phyloP scores from a whole-genome alignment of 2,888 invertebrate genomes.

The Atrina japonica region DNA sequence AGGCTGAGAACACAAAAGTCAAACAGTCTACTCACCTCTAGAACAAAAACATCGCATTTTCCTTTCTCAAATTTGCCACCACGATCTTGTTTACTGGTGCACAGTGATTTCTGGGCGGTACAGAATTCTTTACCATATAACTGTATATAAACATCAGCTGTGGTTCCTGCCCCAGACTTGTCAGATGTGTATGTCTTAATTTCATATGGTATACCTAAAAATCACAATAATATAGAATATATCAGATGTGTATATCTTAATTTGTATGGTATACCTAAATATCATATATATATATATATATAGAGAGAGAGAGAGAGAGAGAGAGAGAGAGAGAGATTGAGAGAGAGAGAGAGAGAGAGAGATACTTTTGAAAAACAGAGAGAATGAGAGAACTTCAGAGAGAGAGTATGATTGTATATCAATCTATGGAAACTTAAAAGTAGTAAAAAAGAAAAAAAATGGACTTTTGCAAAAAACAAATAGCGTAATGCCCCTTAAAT shows the following conservation, averaged over 20 bases:
- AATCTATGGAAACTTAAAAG: neutral
- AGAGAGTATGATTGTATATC: neutral
- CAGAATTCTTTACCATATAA: conserved; percentile 77
- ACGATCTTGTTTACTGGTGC: conserved; percentile 74
- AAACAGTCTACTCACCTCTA: conserved; percentile 72
- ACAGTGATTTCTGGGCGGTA: conserved; percentile 76
- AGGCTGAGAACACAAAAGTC: too few species aligned
- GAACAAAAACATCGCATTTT: conserved; percentile 73
- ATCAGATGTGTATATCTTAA: too few species aligned
- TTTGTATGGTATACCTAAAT: too few species aligned
- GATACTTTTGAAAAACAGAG: too few species aligned
- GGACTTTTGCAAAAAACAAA: too few species aligned
- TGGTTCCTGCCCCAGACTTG: conserved; percentile 76
- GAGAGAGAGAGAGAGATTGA: too few species aligned
- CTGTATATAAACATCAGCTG: conserved; percentile 79
- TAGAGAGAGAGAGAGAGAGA: too few species aligned
- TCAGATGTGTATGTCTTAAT: conserved; percentile 78
- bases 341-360: too few species aligned
- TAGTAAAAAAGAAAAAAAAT: neutral
- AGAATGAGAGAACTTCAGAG: too few species aligned
- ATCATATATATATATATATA: too few species aligned
- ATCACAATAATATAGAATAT: neutral
- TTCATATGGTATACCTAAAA: conserved; percentile 79
- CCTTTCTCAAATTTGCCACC: conserved; percentile 74
- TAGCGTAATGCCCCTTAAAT: too few species aligned